Evolutionary conservation across 2,113 vertebrate genomes (phyloP), one percentile per base, ranked within the genome.

Genomic region (Chaetops frenatus): DNA sequence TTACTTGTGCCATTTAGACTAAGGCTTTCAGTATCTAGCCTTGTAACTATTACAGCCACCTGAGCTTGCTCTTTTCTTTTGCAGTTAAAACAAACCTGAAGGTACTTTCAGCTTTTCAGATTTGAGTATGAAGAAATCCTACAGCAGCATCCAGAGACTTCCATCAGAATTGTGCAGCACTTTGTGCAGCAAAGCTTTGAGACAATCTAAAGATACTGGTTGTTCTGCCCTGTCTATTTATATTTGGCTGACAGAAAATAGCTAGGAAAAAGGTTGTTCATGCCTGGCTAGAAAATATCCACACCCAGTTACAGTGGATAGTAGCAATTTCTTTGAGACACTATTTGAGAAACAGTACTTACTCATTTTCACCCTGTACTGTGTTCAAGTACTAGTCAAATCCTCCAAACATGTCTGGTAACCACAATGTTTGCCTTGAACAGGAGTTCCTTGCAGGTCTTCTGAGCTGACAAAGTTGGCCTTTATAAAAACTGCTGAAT

Each of bases 351-450:
- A 96, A 92, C 90, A 94, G 89, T 57, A 81, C 67, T 93, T 97
- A 81, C 53, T 97, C 93, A 96, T 97, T 98, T 97, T 96, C 87
- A 95, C 85, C 91, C 67, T 93, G 44, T 53, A 50, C 92, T 80
- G 65, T 97, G 97, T 96, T 97, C 90, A 96, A 92, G 94, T 79
- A 90, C 67, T 70, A 88, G 86, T 96, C 90, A 97, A 95, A 93
- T 80, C 70, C 85, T 95, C 94, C 93, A 97, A 94, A 96, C 94
- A 86, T 77, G 92, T 93, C 88, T 94, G 90, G 77, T 97, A 86
- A 96, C 97, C 97, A 96, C 97, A 98, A 22, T 96, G 95, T 97
- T 97, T 97, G 96, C 84, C 91, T 97, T 90, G 94, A 88, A 84
- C 95, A 94, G 92, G 71, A 92, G 82, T 74, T 96, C 87, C 38